phyloP scores from a whole-genome alignment of 2,888 invertebrate species.

The Amphipoea oculea region DNA sequence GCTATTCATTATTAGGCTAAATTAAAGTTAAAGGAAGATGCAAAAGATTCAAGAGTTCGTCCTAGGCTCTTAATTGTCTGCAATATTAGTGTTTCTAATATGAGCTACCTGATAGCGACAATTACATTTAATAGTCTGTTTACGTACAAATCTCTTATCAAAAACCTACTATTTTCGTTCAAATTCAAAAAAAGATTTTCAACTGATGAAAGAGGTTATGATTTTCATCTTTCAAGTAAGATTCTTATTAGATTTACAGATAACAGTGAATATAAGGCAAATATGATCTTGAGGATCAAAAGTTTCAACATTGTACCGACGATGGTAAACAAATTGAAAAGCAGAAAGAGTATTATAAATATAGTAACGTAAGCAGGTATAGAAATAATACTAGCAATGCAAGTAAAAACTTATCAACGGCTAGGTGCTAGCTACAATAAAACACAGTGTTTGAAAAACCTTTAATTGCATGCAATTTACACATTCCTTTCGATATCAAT shows the following conservation, averaged over 20 bases:
- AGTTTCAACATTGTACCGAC: not conserved
- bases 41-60: not conserved
- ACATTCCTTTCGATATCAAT: conserved; percentile 48
- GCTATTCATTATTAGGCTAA: not conserved
- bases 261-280: not conserved
- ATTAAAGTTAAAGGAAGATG: not conserved
- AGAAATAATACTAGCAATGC: not conserved
- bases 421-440: conserved; percentile 38
- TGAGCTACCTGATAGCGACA: not conserved
- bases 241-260: conserved; percentile 13
- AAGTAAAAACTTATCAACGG: conserved; percentile 8
- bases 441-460: conserved; percentile 35
- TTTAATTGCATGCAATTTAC: conserved; percentile 48
- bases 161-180: conserved; percentile 8
- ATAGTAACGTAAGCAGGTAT: not conserved
- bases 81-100: not conserved
- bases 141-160: conserved; percentile 4
- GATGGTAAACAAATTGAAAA: not conserved
- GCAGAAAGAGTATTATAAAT: not conserved
- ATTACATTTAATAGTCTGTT: not conserved
- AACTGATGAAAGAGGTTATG: not conserved
- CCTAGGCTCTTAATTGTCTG: too few species aligned
- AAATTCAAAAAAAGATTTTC: not conserved
- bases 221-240: conserved; percentile 2
- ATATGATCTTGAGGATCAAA: not conserved